Percentiles rank a stretch among this genome's conserved stretches.
Evolutionary conservation across 2,113 vertebrate genomes (phyloP).

Genomic region (Sinocyclocheilus anshuiensis): DNA sequence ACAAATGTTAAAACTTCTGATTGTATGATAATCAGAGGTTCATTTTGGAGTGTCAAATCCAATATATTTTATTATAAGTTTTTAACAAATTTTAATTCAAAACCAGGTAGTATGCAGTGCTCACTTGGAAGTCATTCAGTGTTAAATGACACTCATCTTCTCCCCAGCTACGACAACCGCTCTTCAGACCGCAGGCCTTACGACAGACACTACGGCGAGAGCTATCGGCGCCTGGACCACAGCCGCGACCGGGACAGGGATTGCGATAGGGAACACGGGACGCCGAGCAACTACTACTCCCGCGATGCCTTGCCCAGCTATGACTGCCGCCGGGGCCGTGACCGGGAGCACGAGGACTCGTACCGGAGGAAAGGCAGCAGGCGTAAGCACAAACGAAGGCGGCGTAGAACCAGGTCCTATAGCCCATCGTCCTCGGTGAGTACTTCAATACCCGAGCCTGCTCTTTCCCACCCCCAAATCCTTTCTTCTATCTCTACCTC

Average conservation of each 20-base stretch:
- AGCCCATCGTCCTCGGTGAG: constrained; percentile 98
- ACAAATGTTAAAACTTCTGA: no score
- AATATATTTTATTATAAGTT: no score
- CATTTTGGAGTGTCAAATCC: neutral
- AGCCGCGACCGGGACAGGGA: constrained; percentile 82
- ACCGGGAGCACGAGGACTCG: constrained; percentile 75
- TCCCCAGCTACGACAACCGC: constrained; percentile 83
- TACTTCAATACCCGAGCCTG: constrained; percentile 67
- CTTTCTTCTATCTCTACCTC: constrained; percentile 59
- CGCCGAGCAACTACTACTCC: constrained; percentile 82
- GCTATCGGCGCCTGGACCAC: constrained; percentile 86
- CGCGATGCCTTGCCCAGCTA: constrained; percentile 83
- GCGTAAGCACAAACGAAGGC: constrained; percentile 94
- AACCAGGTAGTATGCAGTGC: no score
- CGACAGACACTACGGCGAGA: constrained; percentile 86
- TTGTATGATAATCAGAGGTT: neutral
- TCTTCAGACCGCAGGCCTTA: constrained; percentile 85
- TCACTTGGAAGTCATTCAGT: neutral
- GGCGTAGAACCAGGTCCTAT: constrained; percentile 96
- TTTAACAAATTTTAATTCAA: no score
- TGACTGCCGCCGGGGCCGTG: constrained; percentile 85
- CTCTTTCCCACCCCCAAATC: constrained; percentile 61
- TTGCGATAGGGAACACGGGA: constrained; percentile 77
- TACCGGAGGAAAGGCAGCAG: constrained; percentile 91
- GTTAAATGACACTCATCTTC: neutral